These are phyloP conservation scores for Archocentrus centrarchus DNA, from an alignment of 2,113 vertebrate genomes.

Conservation along the genomic window DNA sequence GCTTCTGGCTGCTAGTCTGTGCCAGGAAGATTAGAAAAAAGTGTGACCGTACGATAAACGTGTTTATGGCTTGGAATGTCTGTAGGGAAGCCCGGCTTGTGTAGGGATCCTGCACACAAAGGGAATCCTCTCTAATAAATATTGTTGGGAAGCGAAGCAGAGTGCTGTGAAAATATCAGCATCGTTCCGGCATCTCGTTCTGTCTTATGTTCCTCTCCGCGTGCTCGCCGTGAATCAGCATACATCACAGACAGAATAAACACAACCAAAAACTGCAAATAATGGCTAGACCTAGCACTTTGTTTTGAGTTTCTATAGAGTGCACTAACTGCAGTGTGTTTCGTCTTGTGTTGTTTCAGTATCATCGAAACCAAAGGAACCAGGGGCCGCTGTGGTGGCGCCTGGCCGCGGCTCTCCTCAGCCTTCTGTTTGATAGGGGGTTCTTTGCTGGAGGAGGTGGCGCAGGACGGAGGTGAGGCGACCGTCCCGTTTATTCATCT, in stretches of 20 bases:
- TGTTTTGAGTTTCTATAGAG: slow-evolving; percentile 12
- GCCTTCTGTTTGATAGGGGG: slow-evolving; percentile 77
- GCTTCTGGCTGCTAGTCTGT: slow-evolving; percentile 27
- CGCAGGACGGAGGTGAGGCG: slow-evolving; percentile 77
- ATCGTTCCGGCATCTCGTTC: slow-evolving; percentile 61
- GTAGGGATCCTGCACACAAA: slow-evolving; percentile 43
- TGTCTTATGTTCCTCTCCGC: slow-evolving; percentile 27
- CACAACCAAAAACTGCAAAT: background rate
- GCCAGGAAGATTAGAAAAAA: slow-evolving; percentile 49
- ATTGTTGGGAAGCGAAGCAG: slow-evolving; percentile 36
- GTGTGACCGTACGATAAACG: slow-evolving; percentile 34
- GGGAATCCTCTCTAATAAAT: slow-evolving; percentile 37
- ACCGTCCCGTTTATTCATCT: slow-evolving; percentile 40
- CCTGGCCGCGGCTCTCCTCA: slow-evolving; percentile 74
- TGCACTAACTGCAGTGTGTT: background rate
- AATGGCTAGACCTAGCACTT: slow-evolving; percentile 3
- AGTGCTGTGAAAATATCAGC: slow-evolving; percentile 72
- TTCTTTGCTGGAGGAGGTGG: slow-evolving; percentile 60
- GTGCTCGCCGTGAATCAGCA: slow-evolving; percentile 25
- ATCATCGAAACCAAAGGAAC: slow-evolving; percentile 85
- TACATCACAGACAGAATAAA: background rate
- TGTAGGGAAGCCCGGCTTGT: slow-evolving; percentile 28
- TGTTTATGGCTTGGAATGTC: slow-evolving; percentile 48
- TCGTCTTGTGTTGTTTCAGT: slow-evolving; percentile 68
- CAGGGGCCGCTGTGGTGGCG: slow-evolving; percentile 80